Percentiles rank a stretch among this genome's conserved stretches.
Conservation (phyloP, 2,113 vertebrate genomes). For the Hypanus sabinus region DNA sequence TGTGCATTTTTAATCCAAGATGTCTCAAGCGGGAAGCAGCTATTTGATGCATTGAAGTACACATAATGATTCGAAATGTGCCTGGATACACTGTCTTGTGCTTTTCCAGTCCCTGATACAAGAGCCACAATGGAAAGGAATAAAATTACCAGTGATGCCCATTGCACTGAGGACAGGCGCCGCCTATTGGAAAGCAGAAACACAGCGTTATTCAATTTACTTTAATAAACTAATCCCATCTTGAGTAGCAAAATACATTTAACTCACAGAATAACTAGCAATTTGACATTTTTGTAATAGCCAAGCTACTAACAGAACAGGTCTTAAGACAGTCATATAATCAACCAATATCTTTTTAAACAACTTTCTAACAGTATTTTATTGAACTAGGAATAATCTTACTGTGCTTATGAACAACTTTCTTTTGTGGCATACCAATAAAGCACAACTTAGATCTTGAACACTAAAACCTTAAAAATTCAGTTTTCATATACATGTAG, state of each 20-base stretch:
- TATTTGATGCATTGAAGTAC: constrained; percentile 71
- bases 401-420: not conserved
- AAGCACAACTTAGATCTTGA: not conserved
- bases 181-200: constrained; percentile 56
- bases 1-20: constrained; percentile 52
- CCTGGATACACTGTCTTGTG: constrained; percentile 57
- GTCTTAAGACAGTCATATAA: not conserved
- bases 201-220: not conserved
- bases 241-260: not conserved
- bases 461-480: not conserved
- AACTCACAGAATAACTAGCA: not conserved
- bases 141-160: constrained; percentile 81
- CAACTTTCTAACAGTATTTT: not conserved
- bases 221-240: not conserved
- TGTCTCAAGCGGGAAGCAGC: constrained; percentile 66
- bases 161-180: constrained; percentile 82
- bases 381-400: not conserved
- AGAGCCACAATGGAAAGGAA: constrained; percentile 87
- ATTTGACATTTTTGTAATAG: not conserved
- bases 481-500: not conserved
- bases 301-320: not conserved
- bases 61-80: constrained; percentile 65
- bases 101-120: constrained; percentile 63
- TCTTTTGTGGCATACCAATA: not conserved
- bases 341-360: not conserved